Evolutionary conservation across 2,888 invertebrate species (phyloP).

Genomic region (Gerris lacustris): DNA sequence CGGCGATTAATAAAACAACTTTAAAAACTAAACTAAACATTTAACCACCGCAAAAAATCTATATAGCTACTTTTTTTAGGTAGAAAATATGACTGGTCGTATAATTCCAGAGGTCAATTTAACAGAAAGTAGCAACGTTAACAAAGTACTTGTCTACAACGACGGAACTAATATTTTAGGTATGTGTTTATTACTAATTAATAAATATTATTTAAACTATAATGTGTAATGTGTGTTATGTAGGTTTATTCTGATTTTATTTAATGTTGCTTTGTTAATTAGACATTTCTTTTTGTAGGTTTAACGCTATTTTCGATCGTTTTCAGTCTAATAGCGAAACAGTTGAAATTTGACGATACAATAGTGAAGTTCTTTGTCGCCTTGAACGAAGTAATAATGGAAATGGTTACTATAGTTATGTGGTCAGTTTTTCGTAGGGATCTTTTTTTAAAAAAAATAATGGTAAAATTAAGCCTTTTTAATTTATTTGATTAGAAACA

Average conservation of each 20-base stretch:
- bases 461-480: no score
- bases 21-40: no score
- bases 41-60: no score
- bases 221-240: no score
- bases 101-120: not conserved
- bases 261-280: no score
- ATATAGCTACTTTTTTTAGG: no score
- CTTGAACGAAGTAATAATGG: conserved; percentile 50
- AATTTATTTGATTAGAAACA: no score
- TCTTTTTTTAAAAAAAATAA: no score
- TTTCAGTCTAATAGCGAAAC: conserved; percentile 47
- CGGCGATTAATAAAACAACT: no score
- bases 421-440: conserved; percentile 39
- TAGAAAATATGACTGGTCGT: not conserved
- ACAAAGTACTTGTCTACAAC: conserved; percentile 35
- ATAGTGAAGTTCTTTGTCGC: conserved; percentile 49
- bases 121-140: conserved; percentile 11
- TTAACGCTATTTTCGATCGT: conserved; percentile 49
- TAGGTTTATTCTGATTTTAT: no score
- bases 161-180: conserved; percentile 55
- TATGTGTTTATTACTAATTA: conserved; percentile 20
- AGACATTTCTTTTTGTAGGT: conserved; percentile 26
- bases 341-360: conserved; percentile 43
- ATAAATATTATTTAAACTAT: no score
- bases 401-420: conserved; percentile 45